phyloP scores from a whole-genome alignment of 2,888 invertebrate species.

The Nephrocerus scutellatus region DNA sequence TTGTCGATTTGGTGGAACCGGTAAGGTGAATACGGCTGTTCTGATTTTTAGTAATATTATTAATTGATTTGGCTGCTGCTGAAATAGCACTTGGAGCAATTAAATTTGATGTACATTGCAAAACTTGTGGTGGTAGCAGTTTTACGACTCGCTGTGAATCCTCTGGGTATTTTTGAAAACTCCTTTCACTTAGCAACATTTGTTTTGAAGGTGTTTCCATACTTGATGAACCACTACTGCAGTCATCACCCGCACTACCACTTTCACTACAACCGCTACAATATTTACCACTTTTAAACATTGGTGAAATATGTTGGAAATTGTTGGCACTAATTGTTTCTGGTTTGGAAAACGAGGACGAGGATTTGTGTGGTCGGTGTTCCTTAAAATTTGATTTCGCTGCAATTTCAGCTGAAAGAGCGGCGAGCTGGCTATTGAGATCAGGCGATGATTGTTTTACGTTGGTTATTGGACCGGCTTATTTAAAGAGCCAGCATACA shows the following conservation, averaged over 20 bases:
- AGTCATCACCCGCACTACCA: constrained; percentile 17
- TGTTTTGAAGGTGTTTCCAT: constrained; percentile 21
- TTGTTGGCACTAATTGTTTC: constrained; percentile 20
- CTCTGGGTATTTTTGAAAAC: constrained; percentile 10
- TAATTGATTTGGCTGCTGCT: constrained; percentile 26
- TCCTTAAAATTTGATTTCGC: constrained; percentile 28
- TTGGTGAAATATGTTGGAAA: no score
- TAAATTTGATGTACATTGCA: constrained; percentile 20
- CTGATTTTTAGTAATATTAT: constrained; percentile 9
- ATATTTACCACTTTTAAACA: constrained; percentile 22
- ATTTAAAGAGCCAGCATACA: no score
- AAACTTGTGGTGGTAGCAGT: constrained; percentile 12
- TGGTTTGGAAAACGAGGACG: constrained; percentile 21
- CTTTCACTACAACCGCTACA: constrained; percentile 19
- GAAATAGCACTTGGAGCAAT: constrained; percentile 28
- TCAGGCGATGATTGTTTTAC: constrained; percentile 20
- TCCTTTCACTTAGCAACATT: constrained; percentile 20
- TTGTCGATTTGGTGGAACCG: constrained; percentile 19
- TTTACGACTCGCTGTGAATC: no score
- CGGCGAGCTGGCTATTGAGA: constrained; percentile 24
- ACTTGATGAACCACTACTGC: constrained; percentile 20
- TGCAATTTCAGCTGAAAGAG: constrained; percentile 25
- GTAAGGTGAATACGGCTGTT: constrained; percentile 14
- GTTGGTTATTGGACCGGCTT: constrained; percentile 21
- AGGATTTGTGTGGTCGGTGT: constrained; percentile 25